phyloP scores from a whole-genome alignment of 1,140 invertebrate genomes.

The Gonioctena quinquepunctata region DNA sequence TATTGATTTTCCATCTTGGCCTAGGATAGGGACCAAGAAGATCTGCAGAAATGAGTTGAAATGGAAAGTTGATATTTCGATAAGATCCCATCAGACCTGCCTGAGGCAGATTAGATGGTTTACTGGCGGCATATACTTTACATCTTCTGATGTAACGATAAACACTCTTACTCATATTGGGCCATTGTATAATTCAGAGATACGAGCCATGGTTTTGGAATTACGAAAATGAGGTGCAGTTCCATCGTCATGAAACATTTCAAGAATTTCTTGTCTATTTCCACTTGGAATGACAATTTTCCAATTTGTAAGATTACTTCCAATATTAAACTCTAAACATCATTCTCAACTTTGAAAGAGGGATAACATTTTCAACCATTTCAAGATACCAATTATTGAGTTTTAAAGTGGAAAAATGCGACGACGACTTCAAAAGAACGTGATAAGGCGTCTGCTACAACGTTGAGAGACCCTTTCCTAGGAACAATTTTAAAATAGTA shows the following conservation, averaged over 20 bases:
- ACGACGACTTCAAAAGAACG: constrained; percentile 14
- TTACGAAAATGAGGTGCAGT: constrained; percentile 18
- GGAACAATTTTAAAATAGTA: constrained; percentile 12
- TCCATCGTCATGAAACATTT: constrained; percentile 15
- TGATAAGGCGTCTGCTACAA: background rate
- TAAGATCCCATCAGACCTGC: constrained; percentile 26
- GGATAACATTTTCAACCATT: too few species aligned
- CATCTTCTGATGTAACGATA: constrained; percentile 13
- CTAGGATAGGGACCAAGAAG: constrained; percentile 50
- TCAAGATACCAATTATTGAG: too few species aligned
- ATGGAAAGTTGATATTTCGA: constrained; percentile 25
- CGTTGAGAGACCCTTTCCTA: background rate
- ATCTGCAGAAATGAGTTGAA: constrained; percentile 43
- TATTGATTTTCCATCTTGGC: constrained; percentile 39
- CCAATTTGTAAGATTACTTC: constrained; percentile 23
- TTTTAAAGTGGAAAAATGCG: background rate
- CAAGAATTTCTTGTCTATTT: constrained; percentile 7
- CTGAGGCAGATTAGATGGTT: constrained; percentile 5
- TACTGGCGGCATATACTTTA: constrained; percentile 22
- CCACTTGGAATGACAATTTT: constrained; percentile 23
- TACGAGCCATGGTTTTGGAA: constrained; percentile 26
- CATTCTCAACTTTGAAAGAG: too few species aligned
- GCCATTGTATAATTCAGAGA: constrained; percentile 17
- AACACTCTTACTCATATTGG: constrained; percentile 28
- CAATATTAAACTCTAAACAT: constrained; percentile 23